phyloP scores from a whole-genome alignment of 2,113 vertebrate genomes.

The Perca fluviatilis region DNA sequence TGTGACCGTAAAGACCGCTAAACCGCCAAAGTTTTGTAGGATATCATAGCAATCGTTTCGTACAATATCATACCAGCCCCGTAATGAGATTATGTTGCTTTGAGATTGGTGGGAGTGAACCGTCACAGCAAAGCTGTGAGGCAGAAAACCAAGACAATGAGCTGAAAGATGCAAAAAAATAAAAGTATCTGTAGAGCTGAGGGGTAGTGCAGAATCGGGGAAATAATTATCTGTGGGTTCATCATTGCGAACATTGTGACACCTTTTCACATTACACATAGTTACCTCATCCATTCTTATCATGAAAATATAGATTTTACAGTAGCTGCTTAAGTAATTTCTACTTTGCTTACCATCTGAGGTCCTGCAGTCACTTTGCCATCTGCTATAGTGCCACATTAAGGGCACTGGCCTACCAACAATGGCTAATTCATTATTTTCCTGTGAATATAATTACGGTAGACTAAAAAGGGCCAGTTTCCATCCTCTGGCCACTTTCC shows the following conservation, averaged over 20 bases:
- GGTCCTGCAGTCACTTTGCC: neutral
- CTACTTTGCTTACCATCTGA: neutral
- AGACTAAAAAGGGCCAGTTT: neutral
- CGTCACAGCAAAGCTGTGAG: neutral
- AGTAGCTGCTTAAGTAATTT: neutral
- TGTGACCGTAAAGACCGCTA: too few relatives aligned
- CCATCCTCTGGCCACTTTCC: neutral
- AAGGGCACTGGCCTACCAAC: neutral
- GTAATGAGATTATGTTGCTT: too few relatives aligned
- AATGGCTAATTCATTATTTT: neutral
- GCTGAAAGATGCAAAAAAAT: neutral
- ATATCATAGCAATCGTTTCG: too few relatives aligned
- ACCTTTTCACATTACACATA: neutral
- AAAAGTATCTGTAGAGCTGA: neutral
- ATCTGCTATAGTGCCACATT: neutral
- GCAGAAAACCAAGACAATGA: neutral
- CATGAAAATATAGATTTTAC: neutral
- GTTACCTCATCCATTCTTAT: neutral
- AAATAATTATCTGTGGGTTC: neutral
- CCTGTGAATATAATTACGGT: neutral
- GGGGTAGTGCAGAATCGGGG: neutral
- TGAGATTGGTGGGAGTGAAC: neutral
- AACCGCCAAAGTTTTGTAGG: too few relatives aligned
- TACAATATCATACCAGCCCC: too few relatives aligned
- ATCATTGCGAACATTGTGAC: too few relatives aligned